A percentile compares a stretch with the other conserved stretches of the same genome.
Evolutionary conservation across 2,113 vertebrate genomes (phyloP).

Genomic region (Heterotis niloticus): DNA sequence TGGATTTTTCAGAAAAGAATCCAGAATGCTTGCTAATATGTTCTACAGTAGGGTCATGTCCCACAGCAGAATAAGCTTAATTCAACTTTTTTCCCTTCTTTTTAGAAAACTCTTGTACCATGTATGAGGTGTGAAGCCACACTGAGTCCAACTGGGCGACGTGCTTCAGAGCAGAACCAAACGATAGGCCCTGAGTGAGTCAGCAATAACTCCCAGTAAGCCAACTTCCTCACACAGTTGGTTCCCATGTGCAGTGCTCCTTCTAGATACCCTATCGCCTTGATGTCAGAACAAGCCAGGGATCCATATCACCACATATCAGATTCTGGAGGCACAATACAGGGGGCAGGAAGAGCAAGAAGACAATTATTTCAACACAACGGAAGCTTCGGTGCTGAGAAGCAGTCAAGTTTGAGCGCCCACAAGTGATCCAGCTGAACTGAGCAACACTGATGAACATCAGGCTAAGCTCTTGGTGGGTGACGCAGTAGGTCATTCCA

Average conservation of each 20-base stretch:
- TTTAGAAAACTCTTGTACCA: neutral
- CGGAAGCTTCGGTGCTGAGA: no score
- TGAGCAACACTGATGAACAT: no score
- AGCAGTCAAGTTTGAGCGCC: no score
- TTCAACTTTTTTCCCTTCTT: neutral
- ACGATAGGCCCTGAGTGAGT: constrained; percentile 1
- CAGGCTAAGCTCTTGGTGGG: no score
- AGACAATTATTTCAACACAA: no score
- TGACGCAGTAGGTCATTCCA: no score
- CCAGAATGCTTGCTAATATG: neutral
- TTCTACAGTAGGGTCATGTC: neutral
- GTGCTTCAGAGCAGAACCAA: neutral
- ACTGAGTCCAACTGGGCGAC: neutral
- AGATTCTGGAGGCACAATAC: no score
- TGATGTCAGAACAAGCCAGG: neutral
- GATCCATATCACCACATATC: neutral
- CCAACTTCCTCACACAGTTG: neutral
- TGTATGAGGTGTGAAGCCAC: constrained; percentile 5
- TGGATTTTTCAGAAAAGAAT: neutral
- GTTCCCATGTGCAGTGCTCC: neutral
- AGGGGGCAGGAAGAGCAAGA: no score
- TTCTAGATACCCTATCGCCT: neutral
- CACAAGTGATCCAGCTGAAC: no score
- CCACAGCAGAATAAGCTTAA: neutral
- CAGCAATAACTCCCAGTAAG: neutral